These are phyloP conservation scores for Protophormia terraenovae DNA, from an alignment of 2,888 invertebrate genomes.

Conservation along the genomic window DNA sequence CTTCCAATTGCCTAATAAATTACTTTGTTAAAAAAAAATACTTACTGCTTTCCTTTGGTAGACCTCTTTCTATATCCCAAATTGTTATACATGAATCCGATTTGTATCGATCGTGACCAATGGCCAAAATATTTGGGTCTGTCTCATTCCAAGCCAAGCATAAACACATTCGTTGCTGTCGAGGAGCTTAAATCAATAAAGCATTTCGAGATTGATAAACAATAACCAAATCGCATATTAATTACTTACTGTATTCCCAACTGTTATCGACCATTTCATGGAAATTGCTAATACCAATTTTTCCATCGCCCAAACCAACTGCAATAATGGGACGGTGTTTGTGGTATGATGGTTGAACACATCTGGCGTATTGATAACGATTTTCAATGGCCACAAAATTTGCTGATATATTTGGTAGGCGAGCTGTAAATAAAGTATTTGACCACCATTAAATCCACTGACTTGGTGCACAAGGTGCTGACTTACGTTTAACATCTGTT, in stretches of 20 bases:
- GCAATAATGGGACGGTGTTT: conserved; percentile 91
- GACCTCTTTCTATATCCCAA: conserved; percentile 87
- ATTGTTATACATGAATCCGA: conserved; percentile 93
- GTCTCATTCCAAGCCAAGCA: conserved; percentile 93
- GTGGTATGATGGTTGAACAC: conserved; percentile 93
- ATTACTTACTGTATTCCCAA: conserved; percentile 78
- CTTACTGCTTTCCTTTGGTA: conserved; percentile 78
- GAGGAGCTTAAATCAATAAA: conserved; percentile 85
- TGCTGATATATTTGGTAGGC: conserved; percentile 75
- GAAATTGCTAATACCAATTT: conserved; percentile 90
- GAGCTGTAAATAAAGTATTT: conserved; percentile 67
- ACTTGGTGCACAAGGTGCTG: background rate
- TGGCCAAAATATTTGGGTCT: conserved; percentile 91
- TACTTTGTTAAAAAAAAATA: background rate
- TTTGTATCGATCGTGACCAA: conserved; percentile 93
- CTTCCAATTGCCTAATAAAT: too few species aligned
- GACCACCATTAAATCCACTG: background rate
- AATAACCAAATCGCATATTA: background rate
- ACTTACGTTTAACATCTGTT: conserved; percentile 64
- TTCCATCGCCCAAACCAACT: conserved; percentile 94
- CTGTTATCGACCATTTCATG: conserved; percentile 84
- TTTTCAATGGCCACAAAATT: conserved; percentile 78
- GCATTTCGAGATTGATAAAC: background rate
- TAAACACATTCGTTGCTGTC: conserved; percentile 92
- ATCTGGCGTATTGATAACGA: conserved; percentile 89